Evolutionary conservation across 2,113 vertebrate species (phyloP), one percentile per base, ranked within the genome.

Genomic region (Dicerorhinus sumatrensis): DNA sequence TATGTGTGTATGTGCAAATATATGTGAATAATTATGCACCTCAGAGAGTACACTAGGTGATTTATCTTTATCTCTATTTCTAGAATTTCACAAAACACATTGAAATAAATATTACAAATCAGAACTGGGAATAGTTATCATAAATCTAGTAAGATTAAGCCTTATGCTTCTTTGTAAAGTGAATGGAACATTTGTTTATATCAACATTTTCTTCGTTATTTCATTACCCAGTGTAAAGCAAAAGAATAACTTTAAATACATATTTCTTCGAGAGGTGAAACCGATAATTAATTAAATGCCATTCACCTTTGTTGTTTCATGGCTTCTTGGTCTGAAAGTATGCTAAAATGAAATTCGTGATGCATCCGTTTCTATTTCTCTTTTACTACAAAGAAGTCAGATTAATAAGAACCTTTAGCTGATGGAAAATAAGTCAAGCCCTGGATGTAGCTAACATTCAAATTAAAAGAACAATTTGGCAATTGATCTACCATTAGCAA

Each of bases 391-490:
- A 86, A 92, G 63, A 97, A 97, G 9, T 96, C 88, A 46, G 21
- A 79, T 79, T 81, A 98, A 87, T 0, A 94, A 94, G 72, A 97
- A 76, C 31, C 13, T 97, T 96, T 88, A 98, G 62, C 51, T 97
- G 83, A 96, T 89, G 58, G 79, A 90, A 97, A 98, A 93, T 96
- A 98, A 98, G 93, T 97, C 88, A 98, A 98, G 96, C 58, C 73
- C 81, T 90, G 94, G 58, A 86, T 75, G 42, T 97, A 85, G 89
- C 98, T 98, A 95, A 92, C 56, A 65, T 77, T 96, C 65, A 93
- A 96, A 97, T 95, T 97, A 97, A 98, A 98, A 97, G 56, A 92
- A 60, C 81, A 98, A 93, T 75, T 95, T 98, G 92, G n/a, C 92
- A 97, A 65, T 77, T 97, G 89, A 94, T 96, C 62, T 95, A 21